These are phyloP conservation scores for Trichomycterus rosablanca DNA, from an alignment of 2,113 vertebrate genomes.

Conservation along the genomic window DNA sequence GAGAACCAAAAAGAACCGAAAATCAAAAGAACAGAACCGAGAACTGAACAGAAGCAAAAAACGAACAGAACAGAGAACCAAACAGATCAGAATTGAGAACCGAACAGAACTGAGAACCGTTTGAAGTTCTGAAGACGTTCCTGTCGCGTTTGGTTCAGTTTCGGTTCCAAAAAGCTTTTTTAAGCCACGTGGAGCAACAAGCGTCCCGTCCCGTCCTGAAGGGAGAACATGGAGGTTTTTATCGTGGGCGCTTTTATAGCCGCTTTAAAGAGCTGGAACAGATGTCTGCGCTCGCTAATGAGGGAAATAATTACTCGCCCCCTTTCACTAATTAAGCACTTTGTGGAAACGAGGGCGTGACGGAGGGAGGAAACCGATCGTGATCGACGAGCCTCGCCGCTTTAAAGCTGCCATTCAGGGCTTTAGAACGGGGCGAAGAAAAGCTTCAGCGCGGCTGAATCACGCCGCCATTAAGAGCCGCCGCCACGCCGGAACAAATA, in stretches of 20 bases:
- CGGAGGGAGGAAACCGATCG: conserved; percentile 57
- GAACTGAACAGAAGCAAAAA: no score
- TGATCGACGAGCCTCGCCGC: conserved; percentile 56
- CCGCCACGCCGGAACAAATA: conserved; percentile 45
- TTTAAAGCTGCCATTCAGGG: conserved; percentile 67
- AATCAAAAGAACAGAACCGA: no score
- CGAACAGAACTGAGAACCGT: no score
- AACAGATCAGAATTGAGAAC: no score
- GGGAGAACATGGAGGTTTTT: conserved; percentile 69
- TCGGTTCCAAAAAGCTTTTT: neutral
- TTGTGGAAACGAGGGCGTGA: conserved; percentile 53
- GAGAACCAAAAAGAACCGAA: no score
- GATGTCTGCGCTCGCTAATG: conserved; percentile 70
- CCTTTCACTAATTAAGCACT: conserved; percentile 69
- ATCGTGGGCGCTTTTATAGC: conserved; percentile 53
- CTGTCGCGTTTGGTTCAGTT: no score
- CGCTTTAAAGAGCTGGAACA: conserved; percentile 72
- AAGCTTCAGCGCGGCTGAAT: conserved; percentile 59
- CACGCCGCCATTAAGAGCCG: conserved; percentile 51
- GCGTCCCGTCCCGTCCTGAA: conserved; percentile 64
- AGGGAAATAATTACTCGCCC: conserved; percentile 72
- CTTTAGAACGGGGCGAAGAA: conserved; percentile 57
- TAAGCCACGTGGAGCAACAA: conserved; percentile 63
- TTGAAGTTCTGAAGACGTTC: no score
- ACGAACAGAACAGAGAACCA: no score